Conservation (phyloP, 2,113 vertebrate species). For the Pterophyllum scalare region DNA sequence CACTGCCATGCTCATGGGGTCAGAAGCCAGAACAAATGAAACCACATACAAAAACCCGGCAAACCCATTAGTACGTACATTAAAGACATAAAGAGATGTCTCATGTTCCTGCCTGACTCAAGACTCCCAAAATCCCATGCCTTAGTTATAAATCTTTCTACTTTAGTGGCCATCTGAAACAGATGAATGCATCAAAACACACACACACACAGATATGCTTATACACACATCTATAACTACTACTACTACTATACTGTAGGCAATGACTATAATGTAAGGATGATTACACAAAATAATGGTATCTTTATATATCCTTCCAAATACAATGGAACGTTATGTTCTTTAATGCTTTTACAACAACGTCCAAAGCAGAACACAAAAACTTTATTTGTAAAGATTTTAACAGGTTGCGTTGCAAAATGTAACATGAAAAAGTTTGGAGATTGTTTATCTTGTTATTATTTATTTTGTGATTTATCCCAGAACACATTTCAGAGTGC, state of each 20-base stretch:
- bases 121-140: constrained; percentile 41
- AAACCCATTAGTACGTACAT: constrained; percentile 28
- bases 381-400: too few species aligned
- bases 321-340: not conserved
- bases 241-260: not conserved
- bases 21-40: not conserved
- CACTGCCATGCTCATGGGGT: not conserved
- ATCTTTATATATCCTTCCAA: not conserved
- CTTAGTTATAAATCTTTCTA: constrained; percentile 44
- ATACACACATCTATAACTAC: not conserved
- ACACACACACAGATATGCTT: not conserved
- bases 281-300: not conserved
- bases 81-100: constrained; percentile 41
- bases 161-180: constrained; percentile 43
- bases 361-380: not conserved
- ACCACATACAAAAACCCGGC: constrained; percentile 4
- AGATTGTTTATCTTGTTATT: not conserved
- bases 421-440: not conserved
- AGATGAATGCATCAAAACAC: not conserved
- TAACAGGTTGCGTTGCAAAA: not conserved
- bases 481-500: not conserved
- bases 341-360: too few species aligned
- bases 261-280: not conserved
- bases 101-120: constrained; percentile 52
- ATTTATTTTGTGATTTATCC: not conserved